Evolutionary conservation across 2,888 invertebrate genomes (phyloP).

Genomic region (Mesodorylaimus sp.): DNA sequence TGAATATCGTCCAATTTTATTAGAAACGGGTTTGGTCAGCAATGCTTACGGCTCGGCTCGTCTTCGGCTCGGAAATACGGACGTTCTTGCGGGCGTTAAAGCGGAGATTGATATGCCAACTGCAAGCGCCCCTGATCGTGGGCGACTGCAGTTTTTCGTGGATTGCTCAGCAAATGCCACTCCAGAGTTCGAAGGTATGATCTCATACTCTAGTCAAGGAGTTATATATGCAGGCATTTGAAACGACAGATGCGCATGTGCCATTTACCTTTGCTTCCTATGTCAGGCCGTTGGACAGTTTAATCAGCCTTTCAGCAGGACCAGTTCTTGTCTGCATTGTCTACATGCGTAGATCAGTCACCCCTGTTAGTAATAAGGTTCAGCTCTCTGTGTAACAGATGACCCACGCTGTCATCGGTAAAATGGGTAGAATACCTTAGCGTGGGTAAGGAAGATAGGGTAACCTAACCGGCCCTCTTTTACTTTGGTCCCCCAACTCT

Average conservation of each 20-base stretch:
- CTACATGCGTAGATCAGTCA: too few relatives aligned
- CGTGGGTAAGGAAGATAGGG: too few relatives aligned
- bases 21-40: conserved; percentile 35
- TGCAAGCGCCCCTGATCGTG: conserved; percentile 52
- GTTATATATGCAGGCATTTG: background rate
- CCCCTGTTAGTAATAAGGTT: too few relatives aligned
- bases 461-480: too few relatives aligned
- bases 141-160: conserved; percentile 82
- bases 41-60: conserved; percentile 36
- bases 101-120: conserved; percentile 48
- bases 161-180: conserved; percentile 95
- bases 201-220: background rate
- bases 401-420: too few relatives aligned
- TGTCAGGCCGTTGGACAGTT: too few relatives aligned
- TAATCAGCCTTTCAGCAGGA: too few relatives aligned
- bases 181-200: conserved; percentile 82
- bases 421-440: too few relatives aligned
- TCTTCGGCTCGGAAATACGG: conserved; percentile 49
- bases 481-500: too few relatives aligned
- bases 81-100: conserved; percentile 54
- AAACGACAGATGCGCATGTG: background rate
- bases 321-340: too few relatives aligned
- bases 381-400: too few relatives aligned
- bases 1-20: conserved; percentile 34
- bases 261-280: too few relatives aligned